Conservation (phyloP, 2,113 vertebrate genomes). For the Suncus etruscus region DNA sequence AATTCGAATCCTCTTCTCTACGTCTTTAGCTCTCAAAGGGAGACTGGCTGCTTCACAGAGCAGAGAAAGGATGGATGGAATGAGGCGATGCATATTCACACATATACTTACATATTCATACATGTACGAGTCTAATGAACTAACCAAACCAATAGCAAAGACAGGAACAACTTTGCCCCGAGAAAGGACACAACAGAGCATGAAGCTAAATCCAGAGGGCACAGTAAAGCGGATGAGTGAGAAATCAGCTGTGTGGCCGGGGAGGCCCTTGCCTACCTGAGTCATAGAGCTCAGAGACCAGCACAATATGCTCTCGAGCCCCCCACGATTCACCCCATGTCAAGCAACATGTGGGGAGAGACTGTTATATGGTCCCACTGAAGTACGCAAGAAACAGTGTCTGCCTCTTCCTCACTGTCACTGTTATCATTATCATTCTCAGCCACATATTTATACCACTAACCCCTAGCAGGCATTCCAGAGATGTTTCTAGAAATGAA, state of each 20-base stretch:
- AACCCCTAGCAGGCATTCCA: background rate
- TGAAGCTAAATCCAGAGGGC: no score
- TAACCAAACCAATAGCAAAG: no score
- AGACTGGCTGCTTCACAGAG: background rate
- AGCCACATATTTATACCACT: background rate
- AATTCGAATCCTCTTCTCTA: background rate
- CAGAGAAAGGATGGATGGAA: no score
- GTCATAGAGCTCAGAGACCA: no score
- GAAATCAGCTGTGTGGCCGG: no score
- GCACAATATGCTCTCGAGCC: no score
- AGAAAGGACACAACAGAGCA: no score
- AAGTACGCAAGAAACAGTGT: background rate
- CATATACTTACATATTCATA: no score
- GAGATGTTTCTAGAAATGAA: conserved; percentile 52
- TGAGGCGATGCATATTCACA: background rate
- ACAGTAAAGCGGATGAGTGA: no score
- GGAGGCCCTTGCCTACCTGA: no score
- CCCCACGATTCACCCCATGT: no score
- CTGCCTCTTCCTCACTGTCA: background rate
- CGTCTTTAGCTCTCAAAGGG: background rate
- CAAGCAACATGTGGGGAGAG: background rate
- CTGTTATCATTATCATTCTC: background rate
- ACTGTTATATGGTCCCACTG: background rate
- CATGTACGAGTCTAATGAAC: background rate
- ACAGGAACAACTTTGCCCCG: no score